phyloP scores from a whole-genome alignment of 2,797 vertebrate species.

The Sus cebifrons region DNA sequence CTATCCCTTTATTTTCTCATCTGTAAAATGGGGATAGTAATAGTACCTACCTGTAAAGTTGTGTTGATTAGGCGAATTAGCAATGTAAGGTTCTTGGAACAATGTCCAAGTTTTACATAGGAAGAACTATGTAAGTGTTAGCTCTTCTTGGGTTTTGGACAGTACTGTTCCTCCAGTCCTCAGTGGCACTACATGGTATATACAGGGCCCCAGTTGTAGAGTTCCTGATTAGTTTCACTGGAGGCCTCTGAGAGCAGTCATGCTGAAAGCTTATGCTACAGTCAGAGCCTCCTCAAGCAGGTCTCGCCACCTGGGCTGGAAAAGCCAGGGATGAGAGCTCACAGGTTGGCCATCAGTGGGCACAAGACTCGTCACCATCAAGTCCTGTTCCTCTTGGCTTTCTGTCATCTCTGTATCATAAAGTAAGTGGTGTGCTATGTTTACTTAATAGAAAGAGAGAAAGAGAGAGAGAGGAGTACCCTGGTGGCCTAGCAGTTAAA shows the following conservation, averaged over 20 bases:
- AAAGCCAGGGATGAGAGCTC: neutral
- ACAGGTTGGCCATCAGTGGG: neutral
- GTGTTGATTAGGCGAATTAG: neutral
- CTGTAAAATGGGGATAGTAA: neutral
- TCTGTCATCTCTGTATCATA: neutral
- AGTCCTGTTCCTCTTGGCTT: neutral
- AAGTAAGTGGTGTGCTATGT: neutral
- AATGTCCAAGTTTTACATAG: neutral
- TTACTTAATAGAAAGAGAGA: neutral
- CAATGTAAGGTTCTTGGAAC: neutral
- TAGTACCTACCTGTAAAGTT: neutral
- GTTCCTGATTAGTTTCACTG: neutral
- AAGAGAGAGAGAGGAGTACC: neutral
- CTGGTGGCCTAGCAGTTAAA: too few relatives aligned
- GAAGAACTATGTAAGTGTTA: neutral
- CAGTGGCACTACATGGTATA: neutral
- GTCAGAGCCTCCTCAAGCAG: neutral
- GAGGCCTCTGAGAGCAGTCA: neutral
- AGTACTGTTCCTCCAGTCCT: neutral
- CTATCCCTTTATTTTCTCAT: conserved; percentile 12
- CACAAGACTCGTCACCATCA: neutral
- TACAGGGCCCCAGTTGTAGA: neutral
- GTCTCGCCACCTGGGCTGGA: neutral
- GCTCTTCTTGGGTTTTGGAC: neutral
- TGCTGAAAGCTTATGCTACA: neutral